phyloP scores from a whole-genome alignment of 1,140 invertebrate genomes.

The Penaeus chinensis region DNA sequence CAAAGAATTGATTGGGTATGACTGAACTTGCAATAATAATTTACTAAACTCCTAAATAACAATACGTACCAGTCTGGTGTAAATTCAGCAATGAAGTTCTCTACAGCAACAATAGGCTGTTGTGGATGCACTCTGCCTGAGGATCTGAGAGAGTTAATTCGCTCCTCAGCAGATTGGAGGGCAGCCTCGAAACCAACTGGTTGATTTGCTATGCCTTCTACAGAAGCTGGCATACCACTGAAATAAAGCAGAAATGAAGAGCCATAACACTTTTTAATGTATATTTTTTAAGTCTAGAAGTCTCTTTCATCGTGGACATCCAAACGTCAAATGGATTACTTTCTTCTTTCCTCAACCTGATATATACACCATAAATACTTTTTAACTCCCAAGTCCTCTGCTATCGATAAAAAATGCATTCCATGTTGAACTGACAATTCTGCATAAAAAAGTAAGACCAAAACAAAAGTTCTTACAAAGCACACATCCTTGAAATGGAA shows the following conservation, averaged over 20 bases:
- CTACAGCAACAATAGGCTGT: slow-evolving; percentile 79
- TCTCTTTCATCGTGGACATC: slow-evolving; percentile 31
- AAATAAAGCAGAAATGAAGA: slow-evolving; percentile 49
- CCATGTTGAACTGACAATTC: too few species aligned
- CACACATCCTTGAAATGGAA: slow-evolving; percentile 59
- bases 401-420: too few species aligned
- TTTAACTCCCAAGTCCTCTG: too few species aligned
- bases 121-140: slow-evolving; percentile 73
- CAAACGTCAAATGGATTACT: too few species aligned
- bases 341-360: too few species aligned
- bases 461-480: not conserved
- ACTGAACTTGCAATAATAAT: not conserved
- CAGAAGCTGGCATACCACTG: slow-evolving; percentile 74
- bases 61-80: slow-evolving; percentile 76
- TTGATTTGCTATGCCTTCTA: slow-evolving; percentile 75
- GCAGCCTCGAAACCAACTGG: slow-evolving; percentile 83
- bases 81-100: slow-evolving; percentile 84
- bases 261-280: too few species aligned
- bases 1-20: too few species aligned
- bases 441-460: not conserved
- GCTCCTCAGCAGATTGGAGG: slow-evolving; percentile 77
- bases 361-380: too few species aligned
- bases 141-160: slow-evolving; percentile 74
- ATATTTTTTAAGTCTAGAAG: too few species aligned
- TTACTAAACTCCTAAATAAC: not conserved